Conservation (phyloP, 37 sponge, comb jelly and placozoan genomes). For the Hexactinellida sp. region DNA sequence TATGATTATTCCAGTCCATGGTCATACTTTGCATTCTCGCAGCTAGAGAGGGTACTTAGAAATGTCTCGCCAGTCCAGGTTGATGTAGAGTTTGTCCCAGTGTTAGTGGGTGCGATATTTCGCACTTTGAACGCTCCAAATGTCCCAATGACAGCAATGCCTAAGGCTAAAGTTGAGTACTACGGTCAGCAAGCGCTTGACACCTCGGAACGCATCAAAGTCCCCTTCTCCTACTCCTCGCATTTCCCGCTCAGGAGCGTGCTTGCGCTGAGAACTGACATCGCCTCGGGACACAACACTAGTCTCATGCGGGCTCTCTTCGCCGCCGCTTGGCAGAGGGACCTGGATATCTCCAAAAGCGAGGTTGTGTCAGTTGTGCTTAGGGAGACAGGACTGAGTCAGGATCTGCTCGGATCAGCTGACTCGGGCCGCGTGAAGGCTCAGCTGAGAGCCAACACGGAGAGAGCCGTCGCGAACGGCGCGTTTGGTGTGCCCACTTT, state of each 20-base stretch:
- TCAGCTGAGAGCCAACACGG: slow-evolving; percentile 19
- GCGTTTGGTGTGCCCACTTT: slow-evolving; percentile 72
- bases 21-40: slow-evolving; percentile 44
- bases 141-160: slow-evolving; percentile 43
- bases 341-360: slow-evolving; percentile 42
- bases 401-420: slow-evolving; percentile 24
- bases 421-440: slow-evolving; percentile 25
- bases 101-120: slow-evolving; percentile 71
- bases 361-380: slow-evolving; percentile 39
- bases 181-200: slow-evolving; percentile 36
- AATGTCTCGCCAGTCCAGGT: slow-evolving; percentile 28
- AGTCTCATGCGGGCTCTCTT: slow-evolving; percentile 17
- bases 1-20: slow-evolving; percentile 82
- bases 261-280: slow-evolving; percentile 59
- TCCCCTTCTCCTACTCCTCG: slow-evolving; percentile 30
- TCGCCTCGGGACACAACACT: slow-evolving; percentile 26
- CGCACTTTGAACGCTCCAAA: slow-evolving; percentile 57
- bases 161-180: slow-evolving; percentile 44
- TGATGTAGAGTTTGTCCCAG: slow-evolving; percentile 61
- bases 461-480: slow-evolving; percentile 59
- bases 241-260: slow-evolving; percentile 62
- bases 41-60: slow-evolving; percentile 23
- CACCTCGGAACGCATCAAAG: slow-evolving; percentile 33
- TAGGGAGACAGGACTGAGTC: slow-evolving; percentile 32
- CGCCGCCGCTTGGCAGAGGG: slow-evolving; percentile 60